Percentiles rank a stretch among this genome's conserved stretches.
phyloP scores from a whole-genome alignment of 1,140 invertebrate genomes.

The Cyclargus thomasi region DNA sequence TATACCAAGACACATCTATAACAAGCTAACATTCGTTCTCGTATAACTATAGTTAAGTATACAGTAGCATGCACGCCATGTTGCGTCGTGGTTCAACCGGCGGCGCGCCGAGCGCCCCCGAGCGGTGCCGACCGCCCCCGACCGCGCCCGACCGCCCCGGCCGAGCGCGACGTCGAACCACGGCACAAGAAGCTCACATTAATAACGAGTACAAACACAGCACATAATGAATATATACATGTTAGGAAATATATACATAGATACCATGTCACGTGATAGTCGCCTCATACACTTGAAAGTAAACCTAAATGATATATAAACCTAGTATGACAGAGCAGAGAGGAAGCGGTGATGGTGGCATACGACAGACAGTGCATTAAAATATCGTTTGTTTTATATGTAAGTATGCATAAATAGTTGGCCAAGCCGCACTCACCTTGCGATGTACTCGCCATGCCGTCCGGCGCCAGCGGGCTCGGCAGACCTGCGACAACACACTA shows the following conservation, averaged over 20 bases:
- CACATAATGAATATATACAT: conserved; percentile 74
- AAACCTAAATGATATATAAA: conserved; percentile 72
- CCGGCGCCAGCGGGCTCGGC: conserved; percentile 67
- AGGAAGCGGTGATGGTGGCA: conserved; percentile 77
- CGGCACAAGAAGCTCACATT: conserved; percentile 73
- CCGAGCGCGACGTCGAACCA: conserved; percentile 52
- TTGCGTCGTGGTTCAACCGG: conserved; percentile 70
- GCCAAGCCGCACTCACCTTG: conserved; percentile 85
- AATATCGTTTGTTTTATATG: conserved; percentile 72
- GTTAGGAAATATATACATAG: conserved; percentile 73
- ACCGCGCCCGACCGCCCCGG: conserved; percentile 28
- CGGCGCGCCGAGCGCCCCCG: neutral
- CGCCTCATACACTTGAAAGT: conserved; percentile 71
- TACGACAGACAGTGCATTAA: conserved; percentile 78
- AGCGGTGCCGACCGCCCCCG: neutral
- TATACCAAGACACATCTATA: conserved; percentile 66
- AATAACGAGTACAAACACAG: conserved; percentile 70
- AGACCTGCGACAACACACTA: conserved; percentile 54
- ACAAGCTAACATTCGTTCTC: conserved; percentile 68
- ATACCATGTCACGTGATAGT: conserved; percentile 69
- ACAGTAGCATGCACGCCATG: conserved; percentile 69
- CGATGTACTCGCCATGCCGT: conserved; percentile 84
- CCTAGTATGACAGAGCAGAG: conserved; percentile 76
- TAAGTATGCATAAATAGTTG: conserved; percentile 72
- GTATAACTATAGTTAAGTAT: conserved; percentile 63